Percentiles rank a stretch among this genome's conserved stretches.
Evolutionary conservation across 2,888 invertebrate species (phyloP).

Genomic region (Therioaphis trifolii): DNA sequence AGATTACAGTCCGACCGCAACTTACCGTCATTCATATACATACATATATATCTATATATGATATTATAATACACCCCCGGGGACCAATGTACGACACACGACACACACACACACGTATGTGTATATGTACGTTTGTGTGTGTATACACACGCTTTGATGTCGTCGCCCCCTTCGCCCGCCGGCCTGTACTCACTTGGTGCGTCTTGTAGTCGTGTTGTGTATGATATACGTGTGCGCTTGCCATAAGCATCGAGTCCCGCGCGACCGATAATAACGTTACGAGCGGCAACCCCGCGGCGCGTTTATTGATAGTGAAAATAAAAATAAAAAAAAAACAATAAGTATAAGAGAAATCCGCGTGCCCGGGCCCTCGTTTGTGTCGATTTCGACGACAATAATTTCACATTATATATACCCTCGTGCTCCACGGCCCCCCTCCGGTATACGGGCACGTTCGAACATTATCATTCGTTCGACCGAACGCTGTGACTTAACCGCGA

Average conservation of each 20-base stretch:
- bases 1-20: constrained; percentile 43
- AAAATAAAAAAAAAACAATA: no score
- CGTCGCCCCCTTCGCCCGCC: constrained; percentile 7
- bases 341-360: no score
- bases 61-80: constrained; percentile 12
- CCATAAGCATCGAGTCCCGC: background rate
- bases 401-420: no score
- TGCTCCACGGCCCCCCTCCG: no score
- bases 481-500: no score
- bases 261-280: constrained; percentile 39
- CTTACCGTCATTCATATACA: background rate
- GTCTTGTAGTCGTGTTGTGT: background rate
- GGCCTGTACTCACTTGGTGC: background rate
- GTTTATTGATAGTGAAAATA: constrained; percentile 6
- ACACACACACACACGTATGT: background rate
- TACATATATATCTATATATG: background rate
- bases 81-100: no score
- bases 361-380: no score
- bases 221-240: background rate
- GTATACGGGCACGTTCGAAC: no score
- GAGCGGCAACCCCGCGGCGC: background rate
- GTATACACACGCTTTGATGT: constrained; percentile 45
- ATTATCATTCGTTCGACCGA: no score
- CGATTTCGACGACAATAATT: no score
- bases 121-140: no score